Percentiles rank a stretch among this genome's conserved stretches.
Evolutionary conservation across 2,888 invertebrate genomes (phyloP).

Genomic region (Melieria crassipennis): DNA sequence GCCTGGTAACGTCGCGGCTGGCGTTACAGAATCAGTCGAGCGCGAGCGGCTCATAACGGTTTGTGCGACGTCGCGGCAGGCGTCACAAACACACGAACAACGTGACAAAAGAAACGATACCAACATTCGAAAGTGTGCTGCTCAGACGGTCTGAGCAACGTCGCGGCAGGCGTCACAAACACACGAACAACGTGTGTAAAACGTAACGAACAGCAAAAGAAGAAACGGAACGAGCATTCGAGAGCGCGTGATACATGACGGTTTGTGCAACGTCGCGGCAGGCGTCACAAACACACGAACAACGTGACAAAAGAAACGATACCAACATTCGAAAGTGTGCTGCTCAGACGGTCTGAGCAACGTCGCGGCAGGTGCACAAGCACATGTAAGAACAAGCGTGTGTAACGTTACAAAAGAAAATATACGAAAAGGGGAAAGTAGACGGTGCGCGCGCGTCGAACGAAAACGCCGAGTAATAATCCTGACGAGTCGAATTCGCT

Average conservation of each 20-base stretch:
- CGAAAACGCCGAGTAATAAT: too few relatives aligned
- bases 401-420: too few relatives aligned
- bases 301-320: slow-evolving; percentile 6
- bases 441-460: too few relatives aligned
- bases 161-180: slow-evolving; percentile 14
- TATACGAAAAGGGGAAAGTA: neutral
- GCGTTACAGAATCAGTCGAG: too few relatives aligned
- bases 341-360: neutral
- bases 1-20: too few relatives aligned
- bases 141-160: neutral
- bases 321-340: neutral
- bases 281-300: slow-evolving; percentile 15
- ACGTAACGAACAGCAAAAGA: slow-evolving; percentile 15
- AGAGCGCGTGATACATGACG: too few relatives aligned
- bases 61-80: slow-evolving; percentile 13
- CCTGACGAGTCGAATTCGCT: too few relatives aligned
- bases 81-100: slow-evolving; percentile 17
- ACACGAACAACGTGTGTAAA: slow-evolving; percentile 14
- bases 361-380: slow-evolving; percentile 6
- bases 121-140: too few relatives aligned
- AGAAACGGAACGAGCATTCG: neutral
- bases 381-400: neutral
- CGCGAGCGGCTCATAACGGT: too few relatives aligned
- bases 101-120: too few relatives aligned
- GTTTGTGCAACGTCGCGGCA: slow-evolving; percentile 12